Conservation (phyloP, 2,797 vertebrate genomes). For the Sebastes variabilis region DNA sequence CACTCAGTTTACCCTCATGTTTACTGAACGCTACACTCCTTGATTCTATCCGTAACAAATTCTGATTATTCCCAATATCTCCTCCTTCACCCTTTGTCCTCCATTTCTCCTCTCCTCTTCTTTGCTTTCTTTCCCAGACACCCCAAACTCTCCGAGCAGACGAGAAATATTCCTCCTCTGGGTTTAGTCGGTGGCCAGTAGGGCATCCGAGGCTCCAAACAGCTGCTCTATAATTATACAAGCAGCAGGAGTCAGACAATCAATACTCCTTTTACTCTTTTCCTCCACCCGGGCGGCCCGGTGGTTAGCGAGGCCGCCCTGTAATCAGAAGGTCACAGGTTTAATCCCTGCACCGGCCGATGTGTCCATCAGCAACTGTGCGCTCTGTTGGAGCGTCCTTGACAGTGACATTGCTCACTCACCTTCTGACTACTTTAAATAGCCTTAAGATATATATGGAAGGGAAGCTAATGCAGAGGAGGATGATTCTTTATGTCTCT, state of each 20-base stretch:
- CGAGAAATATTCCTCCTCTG: constrained; percentile 42
- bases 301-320: constrained; percentile 22
- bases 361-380: constrained; percentile 24
- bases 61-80: not conserved
- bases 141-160: constrained; percentile 28
- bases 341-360: constrained; percentile 47
- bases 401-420: constrained; percentile 49
- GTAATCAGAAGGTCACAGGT: constrained; percentile 58
- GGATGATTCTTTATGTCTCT: not conserved
- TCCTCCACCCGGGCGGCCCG: constrained; percentile 36
- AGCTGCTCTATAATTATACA: constrained; percentile 69
- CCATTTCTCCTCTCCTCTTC: not conserved
- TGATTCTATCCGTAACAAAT: constrained; percentile 14
- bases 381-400: constrained; percentile 43
- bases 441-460: not conserved
- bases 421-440: constrained; percentile 19
- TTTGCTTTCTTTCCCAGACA: not conserved
- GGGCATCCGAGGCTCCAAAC: constrained; percentile 48
- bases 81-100: not conserved
- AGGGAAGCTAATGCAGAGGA: not conserved
- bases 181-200: constrained; percentile 37
- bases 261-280: constrained; percentile 57
- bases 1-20: constrained; percentile 30
- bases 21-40: not conserved
- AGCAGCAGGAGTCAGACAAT: constrained; percentile 58